Conservation (phyloP, 1,140 invertebrate genomes). For the Monomorium pharaonis region DNA sequence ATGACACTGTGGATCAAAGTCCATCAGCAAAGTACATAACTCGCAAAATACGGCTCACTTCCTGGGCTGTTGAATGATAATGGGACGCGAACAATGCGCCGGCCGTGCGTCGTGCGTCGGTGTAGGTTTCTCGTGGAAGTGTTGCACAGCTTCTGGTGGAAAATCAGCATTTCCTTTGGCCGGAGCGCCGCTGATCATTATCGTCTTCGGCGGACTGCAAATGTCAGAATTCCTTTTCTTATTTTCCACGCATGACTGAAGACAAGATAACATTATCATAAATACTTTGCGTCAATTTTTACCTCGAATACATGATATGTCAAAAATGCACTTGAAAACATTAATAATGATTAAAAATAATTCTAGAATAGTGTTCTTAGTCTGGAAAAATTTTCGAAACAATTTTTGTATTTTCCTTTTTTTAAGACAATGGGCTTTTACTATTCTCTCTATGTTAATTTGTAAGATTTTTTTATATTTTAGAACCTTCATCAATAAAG, state of each 20-base stretch:
- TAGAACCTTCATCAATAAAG: too few relatives aligned
- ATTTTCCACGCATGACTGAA: background rate
- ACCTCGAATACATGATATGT: background rate
- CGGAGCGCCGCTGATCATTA: conserved; percentile 92
- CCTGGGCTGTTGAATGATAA: conserved; percentile 90
- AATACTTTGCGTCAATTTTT: background rate
- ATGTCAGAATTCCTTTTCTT: background rate
- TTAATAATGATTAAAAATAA: conserved; percentile 2
- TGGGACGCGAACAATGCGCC: conserved; percentile 87
- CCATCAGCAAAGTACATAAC: background rate
- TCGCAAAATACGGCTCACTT: conserved; percentile 85
- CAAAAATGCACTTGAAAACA: background rate
- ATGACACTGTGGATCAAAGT: conserved; percentile 24
- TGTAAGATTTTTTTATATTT: too few relatives aligned
- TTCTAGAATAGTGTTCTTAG: background rate
- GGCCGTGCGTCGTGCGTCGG: conserved; percentile 87
- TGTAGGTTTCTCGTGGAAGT: conserved; percentile 91
- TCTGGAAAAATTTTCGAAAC: too few relatives aligned
- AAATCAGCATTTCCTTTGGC: conserved; percentile 94
- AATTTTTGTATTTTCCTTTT: too few relatives aligned
- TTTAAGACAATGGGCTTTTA: too few relatives aligned
- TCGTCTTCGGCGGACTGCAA: conserved; percentile 90
- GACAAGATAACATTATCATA: background rate
- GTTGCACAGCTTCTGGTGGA: conserved; percentile 94
- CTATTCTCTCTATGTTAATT: too few relatives aligned